Evolutionary conservation across 2,888 invertebrate genomes (phyloP).

Genomic region (Allacma fusca): DNA sequence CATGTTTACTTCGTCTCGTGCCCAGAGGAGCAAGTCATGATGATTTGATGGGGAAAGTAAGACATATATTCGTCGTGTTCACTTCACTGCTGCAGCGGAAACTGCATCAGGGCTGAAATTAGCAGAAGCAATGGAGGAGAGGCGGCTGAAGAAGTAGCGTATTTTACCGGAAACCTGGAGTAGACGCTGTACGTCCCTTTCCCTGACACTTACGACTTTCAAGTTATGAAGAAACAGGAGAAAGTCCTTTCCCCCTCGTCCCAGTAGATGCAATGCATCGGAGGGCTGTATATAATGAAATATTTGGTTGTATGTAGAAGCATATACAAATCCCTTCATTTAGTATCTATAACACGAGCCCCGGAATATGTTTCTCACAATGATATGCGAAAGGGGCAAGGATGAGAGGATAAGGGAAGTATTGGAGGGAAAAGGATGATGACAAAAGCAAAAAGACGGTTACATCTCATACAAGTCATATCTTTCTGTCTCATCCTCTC

Average conservation of each 20-base stretch:
- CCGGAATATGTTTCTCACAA: too few species aligned
- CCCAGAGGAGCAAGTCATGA: too few species aligned
- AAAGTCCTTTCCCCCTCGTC: not conserved
- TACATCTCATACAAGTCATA: slow-evolving; percentile 20
- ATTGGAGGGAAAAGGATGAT: not conserved
- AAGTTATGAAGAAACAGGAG: not conserved
- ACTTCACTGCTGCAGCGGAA: too few species aligned
- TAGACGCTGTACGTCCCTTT: not conserved
- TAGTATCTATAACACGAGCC: too few species aligned
- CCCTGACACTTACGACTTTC: slow-evolving; percentile 12
- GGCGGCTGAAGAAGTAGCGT: too few species aligned
- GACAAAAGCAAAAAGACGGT: not conserved
- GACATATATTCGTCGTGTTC: too few species aligned
- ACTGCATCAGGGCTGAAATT: too few species aligned
- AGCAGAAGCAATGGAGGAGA: too few species aligned
- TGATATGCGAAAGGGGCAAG: not conserved
- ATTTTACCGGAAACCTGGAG: slow-evolving; percentile 1
- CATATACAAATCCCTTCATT: too few species aligned
- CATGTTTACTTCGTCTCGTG: too few species aligned
- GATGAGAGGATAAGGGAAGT: too few species aligned
- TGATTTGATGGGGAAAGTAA: too few species aligned
- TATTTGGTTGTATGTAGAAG: not conserved
- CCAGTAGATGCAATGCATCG: not conserved
- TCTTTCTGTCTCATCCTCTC: not conserved
- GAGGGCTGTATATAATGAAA: not conserved